Evolutionary conservation across 2,113 vertebrate species (phyloP).

Genomic region (Haliaeetus leucogaster): DNA sequence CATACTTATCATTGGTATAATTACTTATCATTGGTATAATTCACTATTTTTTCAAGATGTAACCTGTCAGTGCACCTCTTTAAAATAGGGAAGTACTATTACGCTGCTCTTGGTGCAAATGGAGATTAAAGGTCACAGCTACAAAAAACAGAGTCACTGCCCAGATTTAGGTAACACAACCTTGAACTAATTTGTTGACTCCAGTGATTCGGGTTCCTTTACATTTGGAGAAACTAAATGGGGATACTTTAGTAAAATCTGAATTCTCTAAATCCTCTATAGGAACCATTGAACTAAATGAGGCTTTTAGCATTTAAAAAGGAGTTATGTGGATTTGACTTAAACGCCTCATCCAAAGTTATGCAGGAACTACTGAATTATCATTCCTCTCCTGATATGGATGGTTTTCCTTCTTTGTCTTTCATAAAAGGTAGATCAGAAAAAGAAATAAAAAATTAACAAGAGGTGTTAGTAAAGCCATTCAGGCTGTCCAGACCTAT

Average conservation of each 20-base stretch:
- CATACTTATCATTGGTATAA: neutral
- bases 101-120: neutral
- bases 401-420: neutral
- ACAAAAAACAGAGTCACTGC: neutral
- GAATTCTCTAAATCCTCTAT: neutral
- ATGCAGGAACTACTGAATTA: neutral
- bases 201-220: neutral
- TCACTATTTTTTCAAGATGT: neutral
- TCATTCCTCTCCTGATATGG: neutral
- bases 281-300: neutral
- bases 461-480: neutral
- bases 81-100: neutral
- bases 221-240: neutral
- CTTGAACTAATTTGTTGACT: neutral
- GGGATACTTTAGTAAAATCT: neutral
- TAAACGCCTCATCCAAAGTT: neutral
- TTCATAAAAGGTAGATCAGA: neutral
- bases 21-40: neutral
- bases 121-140: neutral
- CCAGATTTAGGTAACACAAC: neutral
- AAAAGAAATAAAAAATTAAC: neutral
- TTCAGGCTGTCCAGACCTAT: neutral
- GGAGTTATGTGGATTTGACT: neutral
- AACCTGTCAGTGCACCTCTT: neutral
- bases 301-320: neutral